phyloP scores from a whole-genome alignment of 2,888 invertebrate species.

The Palloptera scutellata region DNA sequence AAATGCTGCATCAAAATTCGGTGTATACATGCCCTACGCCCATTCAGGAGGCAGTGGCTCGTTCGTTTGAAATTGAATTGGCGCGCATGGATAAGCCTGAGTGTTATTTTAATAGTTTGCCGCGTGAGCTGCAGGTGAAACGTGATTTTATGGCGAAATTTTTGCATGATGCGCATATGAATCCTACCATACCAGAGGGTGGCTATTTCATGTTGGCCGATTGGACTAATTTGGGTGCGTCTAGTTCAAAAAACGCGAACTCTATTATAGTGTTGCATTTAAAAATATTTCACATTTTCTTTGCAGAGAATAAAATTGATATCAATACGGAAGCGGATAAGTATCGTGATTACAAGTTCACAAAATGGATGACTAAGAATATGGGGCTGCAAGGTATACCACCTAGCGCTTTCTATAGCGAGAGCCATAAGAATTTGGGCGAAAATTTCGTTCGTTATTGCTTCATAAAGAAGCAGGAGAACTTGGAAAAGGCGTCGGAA shows the following conservation, averaged over 20 bases:
- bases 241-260: neutral
- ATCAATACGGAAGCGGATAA: constrained; percentile 75
- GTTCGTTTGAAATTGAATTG: constrained; percentile 87
- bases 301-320: constrained; percentile 72
- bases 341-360: constrained; percentile 88
- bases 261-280: neutral
- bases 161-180: constrained; percentile 82
- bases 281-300: constrained; percentile 12
- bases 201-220: constrained; percentile 98
- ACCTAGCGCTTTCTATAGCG: constrained; percentile 90
- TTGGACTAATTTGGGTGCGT: constrained; percentile 77
- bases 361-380: constrained; percentile 94
- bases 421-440: constrained; percentile 78
- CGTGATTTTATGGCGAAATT: constrained; percentile 81
- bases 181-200: constrained; percentile 91
- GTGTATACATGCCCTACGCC: constrained; percentile 92
- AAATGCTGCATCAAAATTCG: constrained; percentile 92
- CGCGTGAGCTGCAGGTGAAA: constrained; percentile 78
- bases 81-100: constrained; percentile 74
- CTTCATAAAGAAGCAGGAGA: constrained; percentile 90
- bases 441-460: constrained; percentile 92
- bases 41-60: constrained; percentile 91
- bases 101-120: constrained; percentile 83
- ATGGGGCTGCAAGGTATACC: constrained; percentile 94
- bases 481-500: constrained; percentile 72